Base-by-base conservation (phyloP, 2,113 vertebrate genomes). In the Neotoma lepida region DNA sequence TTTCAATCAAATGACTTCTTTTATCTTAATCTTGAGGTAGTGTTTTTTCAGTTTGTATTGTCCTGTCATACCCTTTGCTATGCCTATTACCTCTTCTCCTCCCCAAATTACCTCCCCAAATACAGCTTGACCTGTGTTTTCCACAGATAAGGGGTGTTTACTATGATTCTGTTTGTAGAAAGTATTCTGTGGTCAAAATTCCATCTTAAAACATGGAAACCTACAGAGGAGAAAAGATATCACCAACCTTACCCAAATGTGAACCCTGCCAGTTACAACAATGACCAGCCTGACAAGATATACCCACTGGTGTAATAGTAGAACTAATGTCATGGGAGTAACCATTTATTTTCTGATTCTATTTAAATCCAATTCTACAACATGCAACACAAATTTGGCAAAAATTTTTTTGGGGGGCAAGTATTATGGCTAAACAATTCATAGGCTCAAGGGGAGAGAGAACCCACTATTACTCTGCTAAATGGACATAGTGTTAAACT, bases 191-290 rank as follows among this genome's bases (percentile, higher is more conserved):
- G 89, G 28, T 10, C 9, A 89, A 94, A 88, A 88, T 61, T 73
- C n/a, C 88, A 71, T 78, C 82, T 92, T 77, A n/a, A 89, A 71
- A 89, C 49, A 18, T 17, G 63, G 1, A 88, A 94, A 68, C 77
- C 14, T 80, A 49, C 9, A 54, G 18, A 80, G 77, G 49, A 54
- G 18, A 22, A 12, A 54, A 51, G 4, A 22, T 20, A 35, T 80
- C 18, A 80, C 10, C 33, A 80, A 78, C 17, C 33, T 80, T 80
- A 80, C 33, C 18, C 18, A 80, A 0, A 54, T 54, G 33, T 22
- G 33, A 80, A 80, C 33, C 30, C 18, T 80, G 18, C 4, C 49
- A 80, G 9, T 80, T 80, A n/a, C 35, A 80, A 80, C 4, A 54
- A 54, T 80, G 49, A 78, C 18, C 30, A 54, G 4, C 33, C 18